phyloP scores from a whole-genome alignment of 2,113 vertebrate genomes.

The Probosciger aterrimus region DNA sequence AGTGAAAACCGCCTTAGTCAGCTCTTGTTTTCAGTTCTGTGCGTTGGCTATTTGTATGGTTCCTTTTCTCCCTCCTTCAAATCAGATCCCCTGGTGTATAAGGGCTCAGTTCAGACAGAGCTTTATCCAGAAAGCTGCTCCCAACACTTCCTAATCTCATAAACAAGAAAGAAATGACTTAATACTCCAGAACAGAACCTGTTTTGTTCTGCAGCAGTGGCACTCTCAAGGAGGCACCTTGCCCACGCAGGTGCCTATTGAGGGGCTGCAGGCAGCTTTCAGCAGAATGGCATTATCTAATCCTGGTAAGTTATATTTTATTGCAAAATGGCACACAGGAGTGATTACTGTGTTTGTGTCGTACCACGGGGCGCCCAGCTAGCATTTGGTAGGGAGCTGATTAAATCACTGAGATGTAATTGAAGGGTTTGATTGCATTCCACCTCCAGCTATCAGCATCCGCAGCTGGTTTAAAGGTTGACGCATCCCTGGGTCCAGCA shows the following conservation, averaged over 20 bases:
- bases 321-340: constrained; percentile 19
- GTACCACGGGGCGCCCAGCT: constrained; percentile 19
- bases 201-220: constrained; percentile 52
- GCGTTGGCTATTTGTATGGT: constrained; percentile 28
- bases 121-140: constrained; percentile 50
- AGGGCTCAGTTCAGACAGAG: constrained; percentile 37
- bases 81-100: constrained; percentile 52
- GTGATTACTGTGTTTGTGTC: constrained; percentile 57
- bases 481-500: neutral
- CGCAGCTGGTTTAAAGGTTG: neutral
- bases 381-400: constrained; percentile 53
- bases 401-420: constrained; percentile 68
- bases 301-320: constrained; percentile 38
- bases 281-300: constrained; percentile 57
- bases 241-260: neutral
- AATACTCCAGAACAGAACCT: constrained; percentile 56
- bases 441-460: constrained; percentile 37
- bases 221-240: constrained; percentile 48
- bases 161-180: constrained; percentile 55
- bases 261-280: constrained; percentile 49
- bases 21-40: constrained; percentile 35
- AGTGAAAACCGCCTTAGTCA: constrained; percentile 1
- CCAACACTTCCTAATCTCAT: constrained; percentile 49
- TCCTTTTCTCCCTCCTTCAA: neutral
- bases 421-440: constrained; percentile 66